Evolutionary conservation across 2,113 vertebrate species (phyloP).

Genomic region (Daboia siamensis): DNA sequence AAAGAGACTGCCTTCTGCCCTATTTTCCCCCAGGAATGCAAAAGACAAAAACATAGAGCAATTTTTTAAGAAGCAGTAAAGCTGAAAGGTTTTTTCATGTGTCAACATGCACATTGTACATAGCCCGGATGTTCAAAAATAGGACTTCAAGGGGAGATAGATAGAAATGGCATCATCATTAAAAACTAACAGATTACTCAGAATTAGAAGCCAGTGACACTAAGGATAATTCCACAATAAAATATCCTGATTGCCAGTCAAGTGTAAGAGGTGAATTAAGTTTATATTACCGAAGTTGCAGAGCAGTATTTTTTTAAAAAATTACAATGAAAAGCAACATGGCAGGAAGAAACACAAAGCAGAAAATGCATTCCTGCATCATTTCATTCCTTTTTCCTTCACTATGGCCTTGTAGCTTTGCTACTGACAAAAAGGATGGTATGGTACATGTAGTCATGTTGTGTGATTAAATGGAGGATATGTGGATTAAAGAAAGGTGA

Average conservation of each 20-base stretch:
- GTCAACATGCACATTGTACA: not conserved
- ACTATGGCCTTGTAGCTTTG: not conserved
- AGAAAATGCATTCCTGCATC: not conserved
- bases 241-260: not conserved
- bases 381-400: not conserved
- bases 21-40: not conserved
- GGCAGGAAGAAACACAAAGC: not conserved
- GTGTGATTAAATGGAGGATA: not conserved
- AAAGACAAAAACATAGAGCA: not conserved
- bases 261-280: not conserved
- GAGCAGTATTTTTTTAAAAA: not conserved
- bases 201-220: not conserved
- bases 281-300: not conserved
- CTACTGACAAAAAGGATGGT: not conserved
- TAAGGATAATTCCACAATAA: not conserved
- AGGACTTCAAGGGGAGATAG: not conserved
- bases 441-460: not conserved
- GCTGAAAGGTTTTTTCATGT: not conserved
- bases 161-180: not conserved
- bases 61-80: not conserved
- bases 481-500: not conserved
- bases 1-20: not conserved
- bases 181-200: not conserved
- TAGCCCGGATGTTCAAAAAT: not conserved
- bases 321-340: not conserved